Evolutionary conservation across 2,888 invertebrate species (phyloP).

Genomic region (Malacosoma neustria): DNA sequence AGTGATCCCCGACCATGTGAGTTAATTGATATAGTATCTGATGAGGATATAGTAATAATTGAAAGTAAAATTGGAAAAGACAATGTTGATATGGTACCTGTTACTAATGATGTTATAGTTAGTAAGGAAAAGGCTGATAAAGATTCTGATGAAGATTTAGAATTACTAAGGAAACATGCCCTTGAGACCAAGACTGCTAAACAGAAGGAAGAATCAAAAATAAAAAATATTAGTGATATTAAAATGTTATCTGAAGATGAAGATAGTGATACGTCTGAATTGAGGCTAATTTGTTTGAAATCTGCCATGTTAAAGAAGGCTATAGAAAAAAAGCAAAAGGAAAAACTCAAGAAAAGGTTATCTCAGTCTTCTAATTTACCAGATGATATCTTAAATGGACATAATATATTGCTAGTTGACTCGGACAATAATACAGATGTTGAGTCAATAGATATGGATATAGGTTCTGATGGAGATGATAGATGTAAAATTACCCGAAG

Average conservation of each 20-base stretch:
- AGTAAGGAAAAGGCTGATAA: slow-evolving; percentile 18
- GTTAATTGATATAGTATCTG: slow-evolving; percentile 24
- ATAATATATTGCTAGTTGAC: slow-evolving; percentile 24
- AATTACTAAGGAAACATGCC: slow-evolving; percentile 56
- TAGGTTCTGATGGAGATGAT: slow-evolving; percentile 60
- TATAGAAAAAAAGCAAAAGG: slow-evolving; percentile 70
- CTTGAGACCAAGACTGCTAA: slow-evolving; percentile 55
- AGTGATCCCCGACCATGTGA: slow-evolving; percentile 16
- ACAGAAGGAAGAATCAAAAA: slow-evolving; percentile 18
- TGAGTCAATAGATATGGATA: slow-evolving; percentile 71
- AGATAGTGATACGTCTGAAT: slow-evolving; percentile 76
- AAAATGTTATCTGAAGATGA: slow-evolving; percentile 56
- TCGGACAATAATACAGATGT: slow-evolving; percentile 58
- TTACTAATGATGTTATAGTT: slow-evolving; percentile 11
- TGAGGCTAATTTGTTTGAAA: slow-evolving; percentile 79
- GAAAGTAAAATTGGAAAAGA: slow-evolving; percentile 15
- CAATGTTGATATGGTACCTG: slow-evolving; percentile 22
- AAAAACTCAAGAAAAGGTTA: slow-evolving; percentile 47
- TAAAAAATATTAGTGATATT: slow-evolving; percentile 14
- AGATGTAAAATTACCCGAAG: slow-evolving; percentile 37
- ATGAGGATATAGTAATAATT: slow-evolving; percentile 11
- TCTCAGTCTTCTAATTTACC: slow-evolving; percentile 43
- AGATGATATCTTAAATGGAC: slow-evolving; percentile 34
- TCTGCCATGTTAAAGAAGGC: slow-evolving; percentile 81
- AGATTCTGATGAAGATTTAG: slow-evolving; percentile 65